These are phyloP conservation scores for Drosophila willistoni DNA, from an alignment of 1,140 invertebrate genomes.

Conservation along the genomic window DNA sequence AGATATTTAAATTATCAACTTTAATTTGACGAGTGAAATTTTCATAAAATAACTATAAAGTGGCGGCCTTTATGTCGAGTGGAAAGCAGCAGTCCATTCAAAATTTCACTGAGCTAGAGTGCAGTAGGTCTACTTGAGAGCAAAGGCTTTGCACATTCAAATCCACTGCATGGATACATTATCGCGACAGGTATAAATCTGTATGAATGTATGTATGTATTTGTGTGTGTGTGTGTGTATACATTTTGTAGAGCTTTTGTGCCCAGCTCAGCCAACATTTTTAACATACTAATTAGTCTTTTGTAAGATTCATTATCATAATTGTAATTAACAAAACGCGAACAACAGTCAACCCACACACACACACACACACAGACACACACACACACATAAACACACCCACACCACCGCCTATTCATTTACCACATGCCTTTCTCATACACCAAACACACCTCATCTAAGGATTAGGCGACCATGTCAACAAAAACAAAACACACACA, in stretches of 20 bases:
- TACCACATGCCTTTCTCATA: background rate
- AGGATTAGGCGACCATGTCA: slow-evolving; percentile 13
- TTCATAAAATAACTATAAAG: no score
- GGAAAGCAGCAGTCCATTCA: no score
- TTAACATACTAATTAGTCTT: slow-evolving; percentile 79
- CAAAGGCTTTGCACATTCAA: background rate
- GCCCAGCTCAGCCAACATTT: slow-evolving; percentile 57
- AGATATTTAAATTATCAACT: no score
- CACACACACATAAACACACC: slow-evolving; percentile 4
- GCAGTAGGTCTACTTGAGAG: no score
- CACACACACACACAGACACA: background rate
- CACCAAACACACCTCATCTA: slow-evolving; percentile 10
- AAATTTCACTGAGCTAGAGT: no score
- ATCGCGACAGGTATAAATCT: background rate
- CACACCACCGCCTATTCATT: slow-evolving; percentile 1
- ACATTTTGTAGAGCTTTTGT: slow-evolving; percentile 60
- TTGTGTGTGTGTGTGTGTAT: slow-evolving; percentile 39
- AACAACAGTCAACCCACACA: slow-evolving; percentile 22
- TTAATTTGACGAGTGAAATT: no score
- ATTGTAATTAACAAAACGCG: slow-evolving; percentile 77
- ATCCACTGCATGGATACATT: background rate
- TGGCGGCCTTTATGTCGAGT: no score
- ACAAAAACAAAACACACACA: slow-evolving; percentile 21
- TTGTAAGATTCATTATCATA: slow-evolving; percentile 80
- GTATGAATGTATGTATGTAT: background rate